A percentile compares a stretch with the other conserved stretches of the same genome.
These are phyloP conservation scores for Pterocles gutturalis DNA, from an alignment of 2,113 vertebrate species.

Conservation along the genomic window DNA sequence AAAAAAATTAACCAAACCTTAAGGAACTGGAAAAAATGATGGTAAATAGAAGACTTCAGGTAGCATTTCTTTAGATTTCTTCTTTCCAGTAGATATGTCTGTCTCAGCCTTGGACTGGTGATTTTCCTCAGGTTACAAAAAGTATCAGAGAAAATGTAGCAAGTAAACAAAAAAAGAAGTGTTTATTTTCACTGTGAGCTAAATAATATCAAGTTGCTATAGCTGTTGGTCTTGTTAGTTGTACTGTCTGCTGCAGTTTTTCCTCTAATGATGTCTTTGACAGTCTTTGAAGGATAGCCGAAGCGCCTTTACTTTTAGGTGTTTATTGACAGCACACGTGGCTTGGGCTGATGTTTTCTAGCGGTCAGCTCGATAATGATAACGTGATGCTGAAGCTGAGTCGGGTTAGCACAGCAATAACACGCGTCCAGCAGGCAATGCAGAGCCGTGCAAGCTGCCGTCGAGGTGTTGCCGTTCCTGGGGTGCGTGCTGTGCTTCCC, in stretches of 20 bases:
- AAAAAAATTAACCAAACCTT: neutral
- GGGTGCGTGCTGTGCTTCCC: fast-evolving
- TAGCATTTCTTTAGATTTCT: neutral
- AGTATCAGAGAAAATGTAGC: neutral
- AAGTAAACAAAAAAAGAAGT: neutral
- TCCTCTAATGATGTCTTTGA: neutral
- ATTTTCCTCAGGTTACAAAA: neutral
- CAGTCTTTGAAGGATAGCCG: neutral
- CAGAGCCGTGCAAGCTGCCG: neutral
- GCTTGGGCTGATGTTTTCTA: neutral
- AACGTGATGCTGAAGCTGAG: neutral
- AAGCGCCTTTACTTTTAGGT: neutral
- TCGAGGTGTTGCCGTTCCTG: no score
- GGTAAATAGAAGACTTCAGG: neutral
- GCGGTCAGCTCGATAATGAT: neutral
- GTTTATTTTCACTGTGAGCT: neutral
- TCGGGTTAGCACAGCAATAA: fast-evolving
- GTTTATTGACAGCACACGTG: neutral
- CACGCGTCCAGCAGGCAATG: no score
- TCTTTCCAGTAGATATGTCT: neutral
- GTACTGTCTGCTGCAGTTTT: neutral
- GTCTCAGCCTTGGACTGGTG: neutral
- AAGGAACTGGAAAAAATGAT: neutral
- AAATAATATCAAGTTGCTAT: neutral
- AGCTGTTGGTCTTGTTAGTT: neutral